Evolutionary conservation across 2,888 invertebrate species (phyloP).

Genomic region (Podotricha telesiphe): DNA sequence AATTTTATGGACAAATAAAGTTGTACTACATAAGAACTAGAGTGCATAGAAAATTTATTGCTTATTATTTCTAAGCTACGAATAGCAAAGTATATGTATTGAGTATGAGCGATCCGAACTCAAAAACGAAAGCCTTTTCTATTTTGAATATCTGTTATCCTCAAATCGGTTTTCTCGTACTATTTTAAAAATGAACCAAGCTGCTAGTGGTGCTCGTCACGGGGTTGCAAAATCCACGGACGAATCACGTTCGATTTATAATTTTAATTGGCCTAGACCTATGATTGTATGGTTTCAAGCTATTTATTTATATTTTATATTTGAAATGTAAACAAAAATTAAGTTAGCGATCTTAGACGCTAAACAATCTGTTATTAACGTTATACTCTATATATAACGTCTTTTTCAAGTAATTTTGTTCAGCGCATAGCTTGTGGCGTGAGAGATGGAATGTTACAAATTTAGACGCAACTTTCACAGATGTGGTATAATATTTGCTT

Average conservation of each 20-base stretch:
- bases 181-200: no score
- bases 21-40: neutral
- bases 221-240: no score
- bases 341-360: no score
- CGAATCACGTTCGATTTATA: no score
- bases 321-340: no score
- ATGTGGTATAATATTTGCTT: neutral
- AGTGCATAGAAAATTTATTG: neutral
- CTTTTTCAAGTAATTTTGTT: neutral
- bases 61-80: neutral
- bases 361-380: neutral
- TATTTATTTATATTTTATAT: no score
- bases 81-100: no score
- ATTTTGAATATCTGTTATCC: neutral
- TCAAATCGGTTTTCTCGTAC: no score
- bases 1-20: neutral
- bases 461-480: neutral
- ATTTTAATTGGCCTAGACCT: no score
- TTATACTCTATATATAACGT: neutral
- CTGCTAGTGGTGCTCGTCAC: no score
- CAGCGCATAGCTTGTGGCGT: neutral
- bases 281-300: no score
- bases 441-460: constrained; percentile 5
- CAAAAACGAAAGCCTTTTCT: neutral
- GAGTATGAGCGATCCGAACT: no score